Evolutionary conservation across 2,113 vertebrate genomes (phyloP).

Genomic region (Spea multiplicata): DNA sequence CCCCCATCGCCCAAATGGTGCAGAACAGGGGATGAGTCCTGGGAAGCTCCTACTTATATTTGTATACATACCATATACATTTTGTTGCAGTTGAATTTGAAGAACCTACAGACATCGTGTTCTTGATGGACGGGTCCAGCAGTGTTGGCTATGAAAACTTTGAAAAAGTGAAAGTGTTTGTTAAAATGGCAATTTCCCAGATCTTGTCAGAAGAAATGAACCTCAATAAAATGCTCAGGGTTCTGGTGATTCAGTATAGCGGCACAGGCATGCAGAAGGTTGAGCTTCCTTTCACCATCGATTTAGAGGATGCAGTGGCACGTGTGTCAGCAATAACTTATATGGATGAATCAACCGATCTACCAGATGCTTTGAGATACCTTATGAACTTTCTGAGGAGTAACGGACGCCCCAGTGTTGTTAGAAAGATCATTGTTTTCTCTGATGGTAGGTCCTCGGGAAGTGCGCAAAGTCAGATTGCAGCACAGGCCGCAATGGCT

Average conservation of each 20-base stretch:
- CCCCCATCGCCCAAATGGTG: too few species aligned
- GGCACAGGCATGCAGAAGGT: conserved; percentile 36
- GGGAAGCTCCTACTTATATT: neutral
- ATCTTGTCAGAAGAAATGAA: conserved; percentile 40
- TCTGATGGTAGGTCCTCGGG: conserved; percentile 47
- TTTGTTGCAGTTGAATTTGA: conserved; percentile 47
- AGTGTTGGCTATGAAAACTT: conserved; percentile 50
- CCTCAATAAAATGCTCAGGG: conserved; percentile 2
- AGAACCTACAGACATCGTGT: conserved; percentile 46
- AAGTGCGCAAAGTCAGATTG: conserved; percentile 23
- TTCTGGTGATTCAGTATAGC: conserved; percentile 49
- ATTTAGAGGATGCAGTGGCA: neutral
- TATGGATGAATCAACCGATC: conserved; percentile 47
- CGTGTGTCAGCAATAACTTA: conserved; percentile 17
- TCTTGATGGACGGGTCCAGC: conserved; percentile 50
- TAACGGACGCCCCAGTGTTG: conserved; percentile 28
- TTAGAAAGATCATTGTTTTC: conserved; percentile 49
- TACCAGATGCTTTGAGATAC: conserved; percentile 47
- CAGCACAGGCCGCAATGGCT: conserved; percentile 20
- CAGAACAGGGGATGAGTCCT: too few species aligned
- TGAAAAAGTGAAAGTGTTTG: conserved; percentile 41
- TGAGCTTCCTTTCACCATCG: conserved; percentile 46
- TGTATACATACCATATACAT: neutral
- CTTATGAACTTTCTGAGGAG: conserved; percentile 16
- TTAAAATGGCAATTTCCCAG: conserved; percentile 9